Evolutionary conservation across 2,888 invertebrate genomes (phyloP).

Genomic region (Electrophaes corylata): DNA sequence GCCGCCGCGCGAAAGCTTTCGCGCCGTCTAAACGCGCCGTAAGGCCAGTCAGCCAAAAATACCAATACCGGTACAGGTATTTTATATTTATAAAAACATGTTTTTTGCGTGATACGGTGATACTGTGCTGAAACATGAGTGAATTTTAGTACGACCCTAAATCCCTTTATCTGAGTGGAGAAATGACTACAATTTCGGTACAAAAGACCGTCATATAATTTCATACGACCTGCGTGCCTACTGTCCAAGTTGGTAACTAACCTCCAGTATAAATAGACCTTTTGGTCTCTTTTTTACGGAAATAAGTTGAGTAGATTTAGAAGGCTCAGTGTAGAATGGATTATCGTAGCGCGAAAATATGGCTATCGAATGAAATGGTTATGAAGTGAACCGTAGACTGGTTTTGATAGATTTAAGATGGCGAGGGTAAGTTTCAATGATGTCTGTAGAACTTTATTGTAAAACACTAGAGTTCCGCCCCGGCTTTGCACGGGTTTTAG

Average conservation of each 20-base stretch:
- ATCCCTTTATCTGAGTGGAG: constrained; percentile 37
- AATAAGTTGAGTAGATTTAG: constrained; percentile 11
- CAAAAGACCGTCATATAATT: constrained; percentile 53
- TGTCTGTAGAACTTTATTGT: constrained; percentile 1
- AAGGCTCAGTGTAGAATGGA: constrained; percentile 21
- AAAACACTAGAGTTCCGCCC: too few relatives aligned
- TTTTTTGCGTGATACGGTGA: too few relatives aligned
- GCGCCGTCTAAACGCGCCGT: too few relatives aligned
- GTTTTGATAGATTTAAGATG: constrained; percentile 13
- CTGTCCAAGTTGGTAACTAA: constrained; percentile 38
- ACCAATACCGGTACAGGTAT: too few relatives aligned
- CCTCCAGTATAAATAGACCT: constrained; percentile 38
- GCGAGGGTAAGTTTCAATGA: constrained; percentile 3
- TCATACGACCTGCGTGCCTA: constrained; percentile 45
- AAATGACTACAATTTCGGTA: constrained; percentile 53
- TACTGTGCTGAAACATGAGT: not conserved
- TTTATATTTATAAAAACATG: not conserved
- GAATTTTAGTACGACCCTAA: constrained; percentile 12
- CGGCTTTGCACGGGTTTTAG: too few relatives aligned
- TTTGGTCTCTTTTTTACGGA: constrained; percentile 15
- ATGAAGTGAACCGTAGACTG: constrained; percentile 17
- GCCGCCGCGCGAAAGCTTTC: too few relatives aligned
- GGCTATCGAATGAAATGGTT: constrained; percentile 23
- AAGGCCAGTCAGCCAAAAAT: too few relatives aligned
- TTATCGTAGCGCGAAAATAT: constrained; percentile 16